These are phyloP conservation scores for Mythimna albipuncta DNA, from an alignment of 2,888 invertebrate species.

Conservation along the genomic window DNA sequence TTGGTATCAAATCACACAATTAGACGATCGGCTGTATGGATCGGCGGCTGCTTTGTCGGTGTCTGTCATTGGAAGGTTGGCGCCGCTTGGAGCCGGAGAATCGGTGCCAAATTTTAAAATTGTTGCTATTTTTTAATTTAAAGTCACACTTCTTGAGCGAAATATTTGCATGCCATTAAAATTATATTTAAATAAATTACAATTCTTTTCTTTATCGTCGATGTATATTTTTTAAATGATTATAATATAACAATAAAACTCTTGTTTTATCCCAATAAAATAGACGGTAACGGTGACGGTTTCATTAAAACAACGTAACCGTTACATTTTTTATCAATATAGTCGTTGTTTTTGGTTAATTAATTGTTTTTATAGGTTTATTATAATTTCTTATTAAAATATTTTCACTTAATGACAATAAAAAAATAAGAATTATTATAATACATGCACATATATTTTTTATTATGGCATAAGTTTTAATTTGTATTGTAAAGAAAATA, in stretches of 20 bases:
- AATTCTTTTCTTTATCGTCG: background rate
- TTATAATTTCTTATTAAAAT: conserved; percentile 13
- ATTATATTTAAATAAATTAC: conserved; percentile 17
- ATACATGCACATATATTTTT: conserved; percentile 31
- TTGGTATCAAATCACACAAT: conserved; percentile 90
- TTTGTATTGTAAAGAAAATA: conserved; percentile 5
- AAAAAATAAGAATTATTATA: background rate
- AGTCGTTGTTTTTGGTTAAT: conserved; percentile 5
- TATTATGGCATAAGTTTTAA: background rate
- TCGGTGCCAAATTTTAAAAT: conserved; percentile 18
- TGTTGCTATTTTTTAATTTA: background rate
- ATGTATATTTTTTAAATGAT: conserved; percentile 4
- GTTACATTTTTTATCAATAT: conserved; percentile 15
- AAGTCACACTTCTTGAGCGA: too few relatives aligned
- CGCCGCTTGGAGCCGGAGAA: conserved; percentile 69
- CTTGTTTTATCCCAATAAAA: background rate
- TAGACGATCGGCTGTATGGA: conserved; percentile 86
- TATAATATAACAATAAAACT: conserved; percentile 24
- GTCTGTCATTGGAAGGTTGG: conserved; percentile 79
- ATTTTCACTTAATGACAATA: background rate
- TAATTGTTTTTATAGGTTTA: conserved; percentile 18
- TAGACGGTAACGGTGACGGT: background rate
- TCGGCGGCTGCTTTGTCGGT: conserved; percentile 87
- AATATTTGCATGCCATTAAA: conserved; percentile 20
- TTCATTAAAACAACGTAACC: conserved; percentile 20